These are phyloP conservation scores for Motacilla tschutschensis DNA, from an alignment of 2,113 vertebrate species.

Conservation along the genomic window DNA sequence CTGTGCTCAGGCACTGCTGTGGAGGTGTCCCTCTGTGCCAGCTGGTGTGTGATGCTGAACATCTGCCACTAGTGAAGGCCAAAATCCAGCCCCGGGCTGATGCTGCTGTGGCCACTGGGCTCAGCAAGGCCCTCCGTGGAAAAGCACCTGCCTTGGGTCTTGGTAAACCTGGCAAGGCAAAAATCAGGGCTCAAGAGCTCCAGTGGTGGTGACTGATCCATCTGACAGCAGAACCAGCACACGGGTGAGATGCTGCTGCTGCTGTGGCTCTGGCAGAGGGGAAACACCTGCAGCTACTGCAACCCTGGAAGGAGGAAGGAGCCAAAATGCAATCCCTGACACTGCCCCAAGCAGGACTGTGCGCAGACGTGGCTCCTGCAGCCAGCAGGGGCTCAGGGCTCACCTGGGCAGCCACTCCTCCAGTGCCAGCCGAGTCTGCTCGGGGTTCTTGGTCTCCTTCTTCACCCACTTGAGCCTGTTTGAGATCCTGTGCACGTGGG, in stretches of 20 bases:
- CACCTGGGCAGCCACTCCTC: constrained; percentile 95
- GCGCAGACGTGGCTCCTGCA: background rate
- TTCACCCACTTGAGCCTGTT: constrained; percentile 88
- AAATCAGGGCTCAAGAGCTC: background rate
- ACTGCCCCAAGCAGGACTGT: background rate
- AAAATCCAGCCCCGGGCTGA: background rate
- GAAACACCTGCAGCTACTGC: background rate
- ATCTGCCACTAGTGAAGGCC: background rate
- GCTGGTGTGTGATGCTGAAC: background rate
- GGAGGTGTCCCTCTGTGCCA: background rate
- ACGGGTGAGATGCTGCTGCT: background rate
- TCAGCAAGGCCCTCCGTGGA: background rate
- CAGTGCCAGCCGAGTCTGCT: constrained; percentile 83
- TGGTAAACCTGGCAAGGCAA: background rate
- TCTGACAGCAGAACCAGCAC: background rate
- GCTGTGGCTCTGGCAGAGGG: background rate
- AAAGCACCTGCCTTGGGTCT: background rate
- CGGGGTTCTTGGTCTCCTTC: constrained; percentile 80
- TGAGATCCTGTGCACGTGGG: constrained; percentile 92
- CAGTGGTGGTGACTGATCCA: background rate
- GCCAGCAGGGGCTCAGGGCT: background rate
- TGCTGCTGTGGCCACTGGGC: background rate
- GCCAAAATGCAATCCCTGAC: background rate
- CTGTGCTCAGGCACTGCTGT: background rate
- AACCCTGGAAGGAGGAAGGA: fast-evolving